A percentile compares a stretch with the other conserved stretches of the same genome.
Evolutionary conservation across 2,113 vertebrate genomes (phyloP).

Genomic region (Cyanistes caeruleus): DNA sequence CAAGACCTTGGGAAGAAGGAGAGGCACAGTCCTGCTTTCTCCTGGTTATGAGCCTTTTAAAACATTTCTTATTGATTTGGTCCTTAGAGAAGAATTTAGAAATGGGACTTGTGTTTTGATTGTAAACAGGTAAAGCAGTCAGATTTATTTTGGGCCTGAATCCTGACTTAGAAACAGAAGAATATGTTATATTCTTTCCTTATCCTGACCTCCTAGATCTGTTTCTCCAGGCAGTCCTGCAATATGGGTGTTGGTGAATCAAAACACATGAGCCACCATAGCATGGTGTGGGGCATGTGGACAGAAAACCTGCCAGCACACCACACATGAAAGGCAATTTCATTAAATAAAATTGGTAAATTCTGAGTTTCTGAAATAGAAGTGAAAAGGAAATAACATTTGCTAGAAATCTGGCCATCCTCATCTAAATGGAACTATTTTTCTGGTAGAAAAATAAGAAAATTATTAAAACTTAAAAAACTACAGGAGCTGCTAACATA

Average conservation of each 20-base stretch:
- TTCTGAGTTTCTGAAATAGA: background rate
- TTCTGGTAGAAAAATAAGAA: constrained; percentile 25
- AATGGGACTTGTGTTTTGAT: accelerated
- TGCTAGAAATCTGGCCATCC: background rate
- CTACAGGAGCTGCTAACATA: constrained; percentile 50
- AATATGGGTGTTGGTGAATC: background rate
- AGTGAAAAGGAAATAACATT: background rate
- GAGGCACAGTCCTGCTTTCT: background rate
- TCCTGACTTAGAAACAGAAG: background rate
- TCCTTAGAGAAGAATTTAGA: background rate
- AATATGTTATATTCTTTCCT: background rate
- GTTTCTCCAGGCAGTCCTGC: background rate
- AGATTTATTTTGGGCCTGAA: background rate
- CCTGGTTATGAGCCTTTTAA: background rate
- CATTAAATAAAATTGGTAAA: background rate
- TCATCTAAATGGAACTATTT: background rate
- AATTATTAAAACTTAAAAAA: constrained; percentile 29
- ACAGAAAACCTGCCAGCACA: background rate
- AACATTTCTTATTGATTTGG: accelerated
- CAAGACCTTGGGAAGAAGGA: background rate
- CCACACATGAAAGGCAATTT: background rate
- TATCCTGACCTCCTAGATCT: background rate
- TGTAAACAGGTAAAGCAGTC: background rate
- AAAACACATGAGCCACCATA: background rate
- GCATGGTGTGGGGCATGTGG: background rate